phyloP scores from a whole-genome alignment of 2,888 invertebrate species.

The Eulithis prunata region DNA sequence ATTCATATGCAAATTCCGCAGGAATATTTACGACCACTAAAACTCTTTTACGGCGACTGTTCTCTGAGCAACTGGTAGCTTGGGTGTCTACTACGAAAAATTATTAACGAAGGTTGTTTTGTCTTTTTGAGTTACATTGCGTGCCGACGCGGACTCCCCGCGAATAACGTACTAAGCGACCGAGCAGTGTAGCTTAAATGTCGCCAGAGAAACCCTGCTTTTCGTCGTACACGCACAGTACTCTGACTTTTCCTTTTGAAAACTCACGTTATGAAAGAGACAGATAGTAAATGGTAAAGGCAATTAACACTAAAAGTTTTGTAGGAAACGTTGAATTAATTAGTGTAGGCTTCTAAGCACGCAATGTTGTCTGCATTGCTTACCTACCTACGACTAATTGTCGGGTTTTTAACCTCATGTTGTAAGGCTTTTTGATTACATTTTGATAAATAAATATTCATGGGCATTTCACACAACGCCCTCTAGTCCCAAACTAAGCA shows the following conservation, averaged over 20 bases:
- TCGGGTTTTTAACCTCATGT: not conserved
- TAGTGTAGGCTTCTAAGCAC: constrained; percentile 63
- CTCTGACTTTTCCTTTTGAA: constrained; percentile 16
- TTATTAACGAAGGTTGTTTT: no score
- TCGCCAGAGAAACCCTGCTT: no score
- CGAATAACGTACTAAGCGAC: no score
- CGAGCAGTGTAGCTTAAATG: no score
- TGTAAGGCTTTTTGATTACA: not conserved
- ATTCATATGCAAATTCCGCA: constrained; percentile 15
- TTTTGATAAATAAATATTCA: no score
- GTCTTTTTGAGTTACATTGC: not conserved
- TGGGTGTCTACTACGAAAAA: no score
- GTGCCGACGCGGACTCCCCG: no score
- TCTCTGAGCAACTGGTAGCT: constrained; percentile 26
- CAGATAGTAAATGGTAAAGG: constrained; percentile 57
- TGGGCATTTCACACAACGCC: no score
- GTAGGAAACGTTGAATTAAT: constrained; percentile 71
- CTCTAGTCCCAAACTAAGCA: no score
- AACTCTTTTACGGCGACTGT: constrained; percentile 20
- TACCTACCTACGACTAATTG: not conserved
- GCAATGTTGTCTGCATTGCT: constrained; percentile 48
- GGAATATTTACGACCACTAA: constrained; percentile 22
- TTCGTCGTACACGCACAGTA: no score
- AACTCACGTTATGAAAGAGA: constrained; percentile 18
- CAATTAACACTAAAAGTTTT: constrained; percentile 69